phyloP scores from a whole-genome alignment of 2,113 vertebrate genomes.

The Sakesphorus luctuosus region DNA sequence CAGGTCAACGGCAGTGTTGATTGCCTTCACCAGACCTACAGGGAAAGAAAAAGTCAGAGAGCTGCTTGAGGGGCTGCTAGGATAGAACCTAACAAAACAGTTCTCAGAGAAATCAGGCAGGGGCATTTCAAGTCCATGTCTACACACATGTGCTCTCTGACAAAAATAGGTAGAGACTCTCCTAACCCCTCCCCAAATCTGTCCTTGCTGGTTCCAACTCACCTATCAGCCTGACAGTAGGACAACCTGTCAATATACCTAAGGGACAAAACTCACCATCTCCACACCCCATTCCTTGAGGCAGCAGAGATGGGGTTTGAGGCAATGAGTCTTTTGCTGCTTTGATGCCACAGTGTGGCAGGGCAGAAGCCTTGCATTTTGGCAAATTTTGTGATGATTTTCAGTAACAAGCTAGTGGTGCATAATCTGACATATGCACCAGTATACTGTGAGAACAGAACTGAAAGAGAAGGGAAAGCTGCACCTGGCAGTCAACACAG shows the following conservation, averaged over 20 bases:
- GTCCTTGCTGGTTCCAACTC: neutral
- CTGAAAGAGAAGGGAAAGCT: neutral
- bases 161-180: neutral
- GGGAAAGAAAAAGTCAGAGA: neutral
- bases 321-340: neutral
- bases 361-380: neutral
- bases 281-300: neutral
- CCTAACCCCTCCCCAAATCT: neutral
- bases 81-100: neutral
- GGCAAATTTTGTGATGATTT: neutral
- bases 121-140: neutral
- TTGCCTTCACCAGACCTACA: slow-evolving; percentile 90
- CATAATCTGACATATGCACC: neutral
- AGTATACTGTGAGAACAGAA: neutral
- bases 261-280: neutral
- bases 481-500: neutral
- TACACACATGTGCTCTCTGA: neutral
- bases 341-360: neutral
- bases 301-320: neutral
- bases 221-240: neutral
- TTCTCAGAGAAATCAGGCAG: neutral
- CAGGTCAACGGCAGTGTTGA: slow-evolving; percentile 94
- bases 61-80: neutral
- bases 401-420: neutral
- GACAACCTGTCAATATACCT: neutral